Percentiles rank a stretch among this genome's conserved stretches.
Evolutionary conservation across 2,797 vertebrate species (phyloP).

Genomic region (Chromis chromis): DNA sequence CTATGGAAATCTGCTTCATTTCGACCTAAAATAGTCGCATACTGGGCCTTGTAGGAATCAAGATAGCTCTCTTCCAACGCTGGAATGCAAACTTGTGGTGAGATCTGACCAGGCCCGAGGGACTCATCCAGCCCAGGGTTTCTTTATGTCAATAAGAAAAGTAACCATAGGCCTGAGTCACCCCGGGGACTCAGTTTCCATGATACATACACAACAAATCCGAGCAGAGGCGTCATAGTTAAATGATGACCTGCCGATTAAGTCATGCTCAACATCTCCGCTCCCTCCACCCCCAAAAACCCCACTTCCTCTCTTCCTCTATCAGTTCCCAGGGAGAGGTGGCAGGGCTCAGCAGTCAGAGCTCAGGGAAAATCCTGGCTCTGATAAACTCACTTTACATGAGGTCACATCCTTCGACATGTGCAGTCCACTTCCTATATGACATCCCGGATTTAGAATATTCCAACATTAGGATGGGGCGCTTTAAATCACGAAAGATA

Average conservation of each 20-base stretch:
- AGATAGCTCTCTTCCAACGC: slow-evolving; percentile 37
- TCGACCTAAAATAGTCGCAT: slow-evolving; percentile 50
- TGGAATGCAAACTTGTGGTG: slow-evolving; percentile 68
- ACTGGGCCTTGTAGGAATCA: slow-evolving; percentile 40
- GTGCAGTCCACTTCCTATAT: slow-evolving; percentile 46
- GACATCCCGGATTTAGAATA: slow-evolving; percentile 25
- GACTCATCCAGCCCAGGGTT: slow-evolving; percentile 45
- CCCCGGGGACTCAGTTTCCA: slow-evolving; percentile 28
- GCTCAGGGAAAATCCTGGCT: slow-evolving; percentile 57
- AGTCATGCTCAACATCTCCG: slow-evolving; percentile 32
- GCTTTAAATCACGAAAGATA: slow-evolving; percentile 5
- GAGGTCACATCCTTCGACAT: slow-evolving; percentile 68
- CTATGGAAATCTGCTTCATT: neutral
- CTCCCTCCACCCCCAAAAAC: slow-evolving; percentile 9
- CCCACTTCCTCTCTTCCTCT: slow-evolving; percentile 54
- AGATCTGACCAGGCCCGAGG: slow-evolving; percentile 49
- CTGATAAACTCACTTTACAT: slow-evolving; percentile 51
- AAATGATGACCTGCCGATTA: slow-evolving; percentile 56
- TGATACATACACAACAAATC: slow-evolving; percentile 44
- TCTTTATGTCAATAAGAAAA: slow-evolving; percentile 49
- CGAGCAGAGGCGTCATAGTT: slow-evolving; percentile 20
- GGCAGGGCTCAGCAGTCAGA: slow-evolving; percentile 20
- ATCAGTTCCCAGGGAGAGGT: slow-evolving; percentile 62
- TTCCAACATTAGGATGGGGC: neutral
- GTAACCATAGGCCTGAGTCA: slow-evolving; percentile 43